Conservation (phyloP, 64 coral and sea anemone genomes). For the Montipora foliosa region DNA sequence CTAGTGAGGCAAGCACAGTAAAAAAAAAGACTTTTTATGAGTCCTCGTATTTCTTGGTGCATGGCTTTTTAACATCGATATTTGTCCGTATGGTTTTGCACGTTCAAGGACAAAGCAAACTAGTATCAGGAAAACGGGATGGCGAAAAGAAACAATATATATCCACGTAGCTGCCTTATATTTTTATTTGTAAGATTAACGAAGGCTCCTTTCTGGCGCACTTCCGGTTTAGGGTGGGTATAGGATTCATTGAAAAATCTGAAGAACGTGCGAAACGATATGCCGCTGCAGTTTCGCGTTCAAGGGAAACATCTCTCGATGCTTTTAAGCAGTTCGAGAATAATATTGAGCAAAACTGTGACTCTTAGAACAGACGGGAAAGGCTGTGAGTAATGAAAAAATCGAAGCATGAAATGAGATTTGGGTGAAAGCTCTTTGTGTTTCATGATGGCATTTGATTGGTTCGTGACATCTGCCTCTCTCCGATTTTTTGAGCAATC, state of each 20-base stretch:
- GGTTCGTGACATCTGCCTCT: conserved; percentile 57
- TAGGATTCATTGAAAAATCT: neutral
- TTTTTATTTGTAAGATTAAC: neutral
- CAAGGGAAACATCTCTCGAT: neutral
- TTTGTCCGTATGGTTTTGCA: neutral
- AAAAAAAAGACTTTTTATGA: neutral
- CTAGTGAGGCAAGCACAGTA: neutral
- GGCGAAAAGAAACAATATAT: neutral
- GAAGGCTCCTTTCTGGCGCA: conserved; percentile 8
- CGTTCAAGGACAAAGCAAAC: neutral
- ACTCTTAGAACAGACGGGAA: neutral
- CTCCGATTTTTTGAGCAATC: neutral
- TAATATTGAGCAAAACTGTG: neutral
- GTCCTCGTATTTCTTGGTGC: conserved; percentile 2
- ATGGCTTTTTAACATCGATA: neutral
- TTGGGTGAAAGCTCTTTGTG: conserved; percentile 35
- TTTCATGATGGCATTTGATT: conserved; percentile 8
- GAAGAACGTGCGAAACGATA: too few relatives aligned
- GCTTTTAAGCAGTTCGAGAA: neutral
- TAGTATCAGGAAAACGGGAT: neutral
- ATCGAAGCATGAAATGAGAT: neutral
- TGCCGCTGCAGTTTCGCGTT: too few relatives aligned
- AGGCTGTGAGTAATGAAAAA: conserved; percentile 37
- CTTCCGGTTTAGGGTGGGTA: conserved; percentile 25
- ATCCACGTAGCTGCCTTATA: neutral